Conservation (phyloP, 2,113 vertebrate genomes). For the Aleadryas rufinucha region DNA sequence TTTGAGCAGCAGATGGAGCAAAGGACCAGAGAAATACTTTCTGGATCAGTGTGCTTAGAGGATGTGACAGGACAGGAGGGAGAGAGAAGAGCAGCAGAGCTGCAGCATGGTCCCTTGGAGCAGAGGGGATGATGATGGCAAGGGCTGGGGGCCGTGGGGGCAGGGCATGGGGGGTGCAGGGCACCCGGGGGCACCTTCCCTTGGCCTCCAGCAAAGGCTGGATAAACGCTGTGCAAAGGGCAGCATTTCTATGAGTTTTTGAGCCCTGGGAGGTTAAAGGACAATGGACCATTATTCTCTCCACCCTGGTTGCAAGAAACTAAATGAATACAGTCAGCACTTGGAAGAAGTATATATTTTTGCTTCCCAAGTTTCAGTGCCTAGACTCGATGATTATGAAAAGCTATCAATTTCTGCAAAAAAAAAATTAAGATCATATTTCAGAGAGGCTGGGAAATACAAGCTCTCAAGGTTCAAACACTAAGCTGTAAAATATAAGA, state of each 20-base stretch:
- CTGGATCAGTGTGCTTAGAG: background rate
- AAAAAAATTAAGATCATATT: background rate
- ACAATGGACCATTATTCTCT: background rate
- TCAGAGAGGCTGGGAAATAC: background rate
- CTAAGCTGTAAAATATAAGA: background rate
- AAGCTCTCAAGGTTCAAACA: background rate
- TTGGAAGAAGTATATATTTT: background rate
- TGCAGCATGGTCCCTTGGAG: background rate
- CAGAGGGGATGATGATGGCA: background rate
- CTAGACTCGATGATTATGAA: background rate
- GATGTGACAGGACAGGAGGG: background rate
- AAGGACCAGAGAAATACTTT: background rate
- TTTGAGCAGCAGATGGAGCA: slow-evolving; percentile 56
- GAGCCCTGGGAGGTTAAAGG: background rate
- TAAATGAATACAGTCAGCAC: background rate
- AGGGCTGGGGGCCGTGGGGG: background rate
- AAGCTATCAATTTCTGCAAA: background rate
- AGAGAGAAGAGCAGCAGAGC: background rate
- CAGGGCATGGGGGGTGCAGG: background rate
- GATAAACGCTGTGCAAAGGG: rapidly evolving
- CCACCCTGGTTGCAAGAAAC: background rate
- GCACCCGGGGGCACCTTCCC: background rate
- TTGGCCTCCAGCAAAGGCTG: background rate
- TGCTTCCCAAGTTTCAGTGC: background rate
- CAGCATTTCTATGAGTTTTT: background rate